These are phyloP conservation scores for Listronotus bonariensis DNA, from an alignment of 1,140 invertebrate genomes.

Conservation along the genomic window DNA sequence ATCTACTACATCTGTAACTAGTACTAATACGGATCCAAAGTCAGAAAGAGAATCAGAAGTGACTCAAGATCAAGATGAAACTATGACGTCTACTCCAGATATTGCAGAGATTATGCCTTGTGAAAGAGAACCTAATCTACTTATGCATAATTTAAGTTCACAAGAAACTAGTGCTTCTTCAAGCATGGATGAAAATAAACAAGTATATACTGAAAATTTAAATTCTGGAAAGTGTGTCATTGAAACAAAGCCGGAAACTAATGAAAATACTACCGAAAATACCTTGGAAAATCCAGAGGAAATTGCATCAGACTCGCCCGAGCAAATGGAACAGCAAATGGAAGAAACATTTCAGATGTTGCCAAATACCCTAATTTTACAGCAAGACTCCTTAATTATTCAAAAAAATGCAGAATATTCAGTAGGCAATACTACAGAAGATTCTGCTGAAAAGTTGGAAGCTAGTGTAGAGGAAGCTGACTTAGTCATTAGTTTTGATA, in stretches of 20 bases:
- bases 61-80: conserved; percentile 37
- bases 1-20: conserved; percentile 34
- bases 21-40: conserved; percentile 37
- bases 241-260: conserved; percentile 9
- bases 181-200: conserved; percentile 18
- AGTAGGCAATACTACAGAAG: conserved; percentile 38
- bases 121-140: conserved; percentile 10
- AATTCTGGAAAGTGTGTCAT: neutral
- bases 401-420: conserved; percentile 41
- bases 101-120: conserved; percentile 27
- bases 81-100: conserved; percentile 39
- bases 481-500: conserved; percentile 49
- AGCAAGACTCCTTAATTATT: conserved; percentile 50
- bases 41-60: conserved; percentile 37
- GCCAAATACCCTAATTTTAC: conserved; percentile 53
- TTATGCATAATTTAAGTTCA: conserved; percentile 4
- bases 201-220: conserved; percentile 1
- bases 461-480: conserved; percentile 55
- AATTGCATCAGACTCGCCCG: conserved; percentile 2
- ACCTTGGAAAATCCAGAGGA: conserved; percentile 6
- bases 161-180: conserved; percentile 23
- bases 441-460: conserved; percentile 50
- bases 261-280: conserved; percentile 14
- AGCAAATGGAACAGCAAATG: conserved; percentile 24
- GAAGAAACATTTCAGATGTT: conserved; percentile 46